Base-by-base conservation (phyloP, 2,797 vertebrate species). In the Poeciliopsis gracilis region DNA sequence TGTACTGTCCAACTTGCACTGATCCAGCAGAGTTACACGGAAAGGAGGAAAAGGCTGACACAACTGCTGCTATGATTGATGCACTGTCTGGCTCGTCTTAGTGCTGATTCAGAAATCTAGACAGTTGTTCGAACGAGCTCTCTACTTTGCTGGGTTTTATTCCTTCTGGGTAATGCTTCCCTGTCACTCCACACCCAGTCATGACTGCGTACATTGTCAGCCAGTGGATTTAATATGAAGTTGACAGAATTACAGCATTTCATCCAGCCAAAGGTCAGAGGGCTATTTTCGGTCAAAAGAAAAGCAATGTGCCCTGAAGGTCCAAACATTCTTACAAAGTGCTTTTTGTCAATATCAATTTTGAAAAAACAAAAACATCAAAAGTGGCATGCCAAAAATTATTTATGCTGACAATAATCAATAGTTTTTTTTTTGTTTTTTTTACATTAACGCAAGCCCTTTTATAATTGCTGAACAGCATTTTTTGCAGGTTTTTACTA, bases 61-160 rank as follows among this genome's bases (percentile, higher is more conserved):
- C 82, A 67, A 83, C 81, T 46, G 30, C 76, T 45, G 1, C 30
- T 16, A 76, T 92, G 92, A 93, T 91, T 91, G 91, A 92, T 93
- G 88, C 76, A 63, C 88, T 81, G 87, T 84, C 85, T 89, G 12
- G n/a, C 77, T 81, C 74, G 47, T 88, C 85, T 79, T 63, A 15
- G 47, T 87, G 83, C 90, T 90, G 92, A 93, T 89, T 91, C 87
- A 88, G 85, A 88, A 84, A 79, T 85, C 33, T 47, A 38, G 86
- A 84, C 85, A 46, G 55, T 73, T 73, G 73, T 83, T 79, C 86
- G 79, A 92, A 91, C 86, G 83, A 73, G 30, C 80, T 85, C 86
- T 86, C 82, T 80, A 82, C 81, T 76, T 78, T n/a, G 76, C 76
- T 86, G 83, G 76, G 86, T 87, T 88, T 90, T 86, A 88, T 86